Percentiles rank a stretch among this genome's conserved stretches.
Evolutionary conservation across 2,113 vertebrate genomes (phyloP).

Genomic region (Rhodinocichla rosea): DNA sequence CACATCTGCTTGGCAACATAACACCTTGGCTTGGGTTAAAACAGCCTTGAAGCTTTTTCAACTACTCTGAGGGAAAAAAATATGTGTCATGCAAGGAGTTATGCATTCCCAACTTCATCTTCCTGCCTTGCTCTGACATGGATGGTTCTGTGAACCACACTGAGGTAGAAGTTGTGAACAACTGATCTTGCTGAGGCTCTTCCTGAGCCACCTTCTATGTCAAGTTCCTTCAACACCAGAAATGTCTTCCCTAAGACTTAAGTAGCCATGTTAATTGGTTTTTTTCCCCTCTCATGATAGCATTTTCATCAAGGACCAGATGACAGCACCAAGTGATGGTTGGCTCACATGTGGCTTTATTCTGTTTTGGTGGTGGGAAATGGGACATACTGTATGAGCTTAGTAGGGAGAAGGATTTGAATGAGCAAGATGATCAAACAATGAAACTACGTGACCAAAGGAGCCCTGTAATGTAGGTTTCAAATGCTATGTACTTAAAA

Average conservation of each 20-base stretch:
- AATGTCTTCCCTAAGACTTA: not conserved
- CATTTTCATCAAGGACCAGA: not conserved
- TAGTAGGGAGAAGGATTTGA: not conserved
- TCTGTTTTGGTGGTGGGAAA: not conserved
- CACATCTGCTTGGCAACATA: not conserved
- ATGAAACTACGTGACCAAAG: not conserved
- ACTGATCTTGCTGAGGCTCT: not conserved
- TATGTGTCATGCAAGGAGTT: not conserved
- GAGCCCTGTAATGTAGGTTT: not conserved
- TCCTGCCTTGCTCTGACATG: not conserved
- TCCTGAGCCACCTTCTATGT: not conserved
- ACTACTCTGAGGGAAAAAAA: not conserved
- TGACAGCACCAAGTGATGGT: not conserved
- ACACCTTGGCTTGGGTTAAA: not conserved
- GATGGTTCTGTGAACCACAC: not conserved
- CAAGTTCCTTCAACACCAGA: not conserved
- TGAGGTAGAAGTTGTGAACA: not conserved
- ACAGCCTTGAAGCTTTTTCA: not conserved
- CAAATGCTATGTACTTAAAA: not conserved
- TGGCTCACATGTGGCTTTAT: not conserved
- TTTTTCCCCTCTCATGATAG: not conserved
- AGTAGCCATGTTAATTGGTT: not conserved
- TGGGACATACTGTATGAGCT: not conserved
- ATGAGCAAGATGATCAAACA: not conserved
- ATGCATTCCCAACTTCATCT: not conserved